Percentiles rank a stretch among this genome's conserved stretches.
phyloP scores from a whole-genome alignment of 2,113 vertebrate species.

The Tetrax tetrax region DNA sequence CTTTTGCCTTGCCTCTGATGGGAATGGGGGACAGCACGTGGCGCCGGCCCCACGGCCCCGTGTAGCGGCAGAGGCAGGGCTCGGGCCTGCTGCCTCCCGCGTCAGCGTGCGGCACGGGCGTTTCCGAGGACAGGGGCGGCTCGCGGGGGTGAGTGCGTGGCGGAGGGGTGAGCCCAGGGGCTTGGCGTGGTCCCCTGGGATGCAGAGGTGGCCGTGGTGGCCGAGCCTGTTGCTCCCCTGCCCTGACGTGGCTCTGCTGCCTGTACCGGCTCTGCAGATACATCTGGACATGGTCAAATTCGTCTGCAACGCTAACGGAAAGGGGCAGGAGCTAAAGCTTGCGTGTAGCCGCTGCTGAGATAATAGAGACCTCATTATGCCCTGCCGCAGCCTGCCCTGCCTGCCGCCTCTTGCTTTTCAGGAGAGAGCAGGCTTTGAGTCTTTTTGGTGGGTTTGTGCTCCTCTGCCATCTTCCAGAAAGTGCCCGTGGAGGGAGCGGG shows the following conservation, averaged over 20 bases:
- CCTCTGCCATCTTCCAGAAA: not conserved
- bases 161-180: fast-evolving
- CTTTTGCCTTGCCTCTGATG: not conserved
- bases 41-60: fast-evolving
- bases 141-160: no score
- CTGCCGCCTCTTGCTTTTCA: not conserved
- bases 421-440: not conserved
- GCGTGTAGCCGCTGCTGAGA: fast-evolving
- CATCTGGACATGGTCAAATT: not conserved
- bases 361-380: fast-evolving
- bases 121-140: not conserved
- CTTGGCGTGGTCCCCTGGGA: not conserved
- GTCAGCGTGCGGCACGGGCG: fast-evolving
- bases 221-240: fast-evolving
- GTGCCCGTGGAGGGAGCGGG: fast-evolving
- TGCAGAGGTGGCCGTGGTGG: not conserved
- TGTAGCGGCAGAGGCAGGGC: not conserved
- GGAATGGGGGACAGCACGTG: not conserved
- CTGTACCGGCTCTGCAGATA: not conserved
- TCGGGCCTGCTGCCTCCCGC: not conserved
- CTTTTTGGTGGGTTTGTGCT: not conserved
- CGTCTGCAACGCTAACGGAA: not conserved
- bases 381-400: not conserved
- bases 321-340: not conserved
- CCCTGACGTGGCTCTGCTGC: not conserved